Evolutionary conservation across 2,888 invertebrate species (phyloP), one percentile per base, ranked within the genome.

Genomic region (Notocelia uddmanniana): DNA sequence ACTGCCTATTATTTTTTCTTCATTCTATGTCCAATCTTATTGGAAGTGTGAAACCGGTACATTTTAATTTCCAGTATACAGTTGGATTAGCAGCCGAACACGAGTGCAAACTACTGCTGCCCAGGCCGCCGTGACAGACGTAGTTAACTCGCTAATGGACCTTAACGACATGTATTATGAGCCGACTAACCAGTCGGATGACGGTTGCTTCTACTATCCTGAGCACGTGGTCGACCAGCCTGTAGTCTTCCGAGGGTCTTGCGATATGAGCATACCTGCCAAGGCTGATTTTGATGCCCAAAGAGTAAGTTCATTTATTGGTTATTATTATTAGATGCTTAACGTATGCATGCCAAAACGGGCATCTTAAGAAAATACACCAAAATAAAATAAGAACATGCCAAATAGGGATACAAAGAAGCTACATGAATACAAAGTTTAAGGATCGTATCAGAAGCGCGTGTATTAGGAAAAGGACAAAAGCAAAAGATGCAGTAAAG

Each of bases 61-160:
- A n/a, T 50, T 50, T 6, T 48, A 48, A 48, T 74, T 77, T 83
- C 3, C 79, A 94, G 94, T 93, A 0, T 88, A 77, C 79, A 90
- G 91, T 68, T 93, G 93, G 93, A 89, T 92, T 21, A 73, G 88
- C 0, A 89, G 91, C 74, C 84, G 89, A 72, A 78, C 81, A 0
- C 83, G 85, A 0, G 73, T 76, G 3, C 72, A 91, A 1, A 68
- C 85, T 0, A 45, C 73, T 0, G 73, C 59, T 0, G 77, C 83
- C 0, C 74, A 80, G 74, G 31, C 57, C 0, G 79, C 81, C 31
- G 85, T 93, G 1, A 63, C 86, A 13, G 67, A 75, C 18, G 81
- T 85, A 0, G 78, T 90, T 0, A 69, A 77, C 54, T 81, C 83
- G 0, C 68, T 81, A 2, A 3, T 85, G 3, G 84, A 85, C 6